Base-by-base conservation (phyloP, 92 coral and sea anemone genomes). In the Umimayanthus kanabou region DNA sequence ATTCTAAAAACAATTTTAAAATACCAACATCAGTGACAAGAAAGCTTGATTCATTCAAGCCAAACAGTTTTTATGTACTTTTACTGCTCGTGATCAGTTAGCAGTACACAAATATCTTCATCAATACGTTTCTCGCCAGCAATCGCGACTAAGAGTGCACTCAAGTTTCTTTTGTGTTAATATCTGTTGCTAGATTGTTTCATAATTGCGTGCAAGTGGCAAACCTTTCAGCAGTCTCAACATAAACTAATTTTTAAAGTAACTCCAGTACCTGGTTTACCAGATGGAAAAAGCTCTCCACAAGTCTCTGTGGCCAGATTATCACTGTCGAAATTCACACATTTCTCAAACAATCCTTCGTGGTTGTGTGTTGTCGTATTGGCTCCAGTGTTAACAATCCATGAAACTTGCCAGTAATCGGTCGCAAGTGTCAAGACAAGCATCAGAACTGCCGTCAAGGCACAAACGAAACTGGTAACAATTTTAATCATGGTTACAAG, bases 351-450 rank as follows among this genome's bases (percentile, higher is more conserved):
- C 81, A 96, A 75, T 14, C 98, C 98, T 89, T 92, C 94, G 39
- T 96, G 93, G 77, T 92, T 89, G 47, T 86, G 88, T 40, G 84
- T 86, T 1, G 90, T 92, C 2, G 95, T 88, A 15, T 84, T 64
- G 11, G 92, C 91, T 18, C 90, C 94, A 22, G 79, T 81, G 28
- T 91, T 93, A 40, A 85, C 88, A 20, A 76, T 76, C 95, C 95
- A 94, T 93, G 90, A 94, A 37, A 94, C 97, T 80, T 90, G 92
- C 98, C 98, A 96, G 64, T 93, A 92, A 69, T 95, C 94, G 2
- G 96, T 96, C 58, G 93, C 96, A 9, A 96, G 78, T 18, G 98
- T 93, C 90, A 96, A 85, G 89, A 93, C 87, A 67, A 93, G 91
- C 92, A 96, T 85, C 90, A 96, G 77, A 78, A 96, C 90, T 14